Evolutionary conservation across 2,888 invertebrate species (phyloP).

Genomic region (Drosophila tripunctata): DNA sequence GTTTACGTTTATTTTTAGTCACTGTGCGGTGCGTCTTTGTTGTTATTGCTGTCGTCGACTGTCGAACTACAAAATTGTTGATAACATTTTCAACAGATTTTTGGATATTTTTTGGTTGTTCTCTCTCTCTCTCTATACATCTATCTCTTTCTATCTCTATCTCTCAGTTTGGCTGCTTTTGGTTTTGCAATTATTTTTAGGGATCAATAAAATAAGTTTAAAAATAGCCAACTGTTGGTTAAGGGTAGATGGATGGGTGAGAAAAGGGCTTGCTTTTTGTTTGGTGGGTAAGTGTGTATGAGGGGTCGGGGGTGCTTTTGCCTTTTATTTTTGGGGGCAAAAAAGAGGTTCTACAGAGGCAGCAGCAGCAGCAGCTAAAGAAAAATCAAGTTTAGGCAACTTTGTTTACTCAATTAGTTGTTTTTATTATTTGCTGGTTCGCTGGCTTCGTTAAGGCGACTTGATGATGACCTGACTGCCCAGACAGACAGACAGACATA

Average conservation of each 20-base stretch:
- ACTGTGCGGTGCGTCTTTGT: conserved; percentile 5
- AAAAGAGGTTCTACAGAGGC: background rate
- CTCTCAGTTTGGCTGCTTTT: no score
- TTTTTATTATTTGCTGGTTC: conserved; percentile 72
- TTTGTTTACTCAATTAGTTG: conserved; percentile 76
- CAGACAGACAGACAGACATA: no score
- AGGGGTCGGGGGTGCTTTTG: conserved; percentile 8
- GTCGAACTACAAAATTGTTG: conserved; percentile 54
- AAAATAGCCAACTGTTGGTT: conserved; percentile 58
- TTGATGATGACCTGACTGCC: conserved; percentile 46
- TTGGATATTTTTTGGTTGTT: conserved; percentile 15
- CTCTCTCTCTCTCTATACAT: background rate
- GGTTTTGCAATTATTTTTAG: conserved; percentile 67
- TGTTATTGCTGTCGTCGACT: conserved; percentile 21
- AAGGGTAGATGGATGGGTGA: conserved; percentile 6
- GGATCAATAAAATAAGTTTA: conserved; percentile 78
- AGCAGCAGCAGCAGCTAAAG: conserved; percentile 20
- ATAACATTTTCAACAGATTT: conserved; percentile 68
- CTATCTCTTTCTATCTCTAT: no score
- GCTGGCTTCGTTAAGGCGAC: conserved; percentile 60
- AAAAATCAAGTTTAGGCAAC: conserved; percentile 64
- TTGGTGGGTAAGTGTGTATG: no score
- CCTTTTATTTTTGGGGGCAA: background rate
- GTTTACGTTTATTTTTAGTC: no score
- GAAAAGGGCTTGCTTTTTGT: conserved; percentile 23